phyloP scores from a whole-genome alignment of 2,888 invertebrate genomes.

The Gnatocerus cornutus region DNA sequence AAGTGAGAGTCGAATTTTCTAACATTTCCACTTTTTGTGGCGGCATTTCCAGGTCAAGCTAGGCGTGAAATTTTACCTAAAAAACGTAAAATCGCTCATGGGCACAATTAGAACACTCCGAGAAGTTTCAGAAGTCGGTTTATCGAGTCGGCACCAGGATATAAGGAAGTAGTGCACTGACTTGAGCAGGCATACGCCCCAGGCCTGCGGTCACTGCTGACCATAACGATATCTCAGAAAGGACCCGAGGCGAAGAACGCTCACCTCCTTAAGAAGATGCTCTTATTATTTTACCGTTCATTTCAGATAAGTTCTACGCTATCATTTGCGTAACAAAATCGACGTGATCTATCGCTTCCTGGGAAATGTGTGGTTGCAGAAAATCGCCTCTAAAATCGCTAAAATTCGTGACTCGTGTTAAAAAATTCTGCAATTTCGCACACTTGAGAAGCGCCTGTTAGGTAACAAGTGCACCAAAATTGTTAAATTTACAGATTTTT shows the following conservation, averaged over 20 bases:
- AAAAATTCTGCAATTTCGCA: too few species aligned
- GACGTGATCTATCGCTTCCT: conserved; percentile 39
- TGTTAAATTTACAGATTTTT: too few species aligned
- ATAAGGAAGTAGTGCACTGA: conserved; percentile 53
- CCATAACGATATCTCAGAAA: conserved; percentile 44
- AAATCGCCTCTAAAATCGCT: neutral
- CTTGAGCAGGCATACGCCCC: conserved; percentile 38
- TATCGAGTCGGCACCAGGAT: conserved; percentile 26
- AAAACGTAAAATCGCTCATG: neutral
- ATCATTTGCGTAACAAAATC: conserved; percentile 39
- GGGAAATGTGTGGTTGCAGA: neutral
- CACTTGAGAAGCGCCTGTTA: too few species aligned
- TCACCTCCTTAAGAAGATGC: conserved; percentile 47
- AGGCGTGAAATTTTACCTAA: neutral
- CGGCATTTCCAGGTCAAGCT: neutral
- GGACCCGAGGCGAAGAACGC: conserved; percentile 34
- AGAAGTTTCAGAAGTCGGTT: neutral
- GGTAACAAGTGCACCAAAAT: too few species aligned
- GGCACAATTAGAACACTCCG: neutral
- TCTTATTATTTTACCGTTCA: conserved; percentile 49
- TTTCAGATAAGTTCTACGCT: conserved; percentile 24
- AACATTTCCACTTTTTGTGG: too few species aligned
- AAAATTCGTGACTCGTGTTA: neutral
- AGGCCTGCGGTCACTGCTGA: conserved; percentile 45
- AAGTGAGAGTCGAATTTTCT: too few species aligned